phyloP scores from a whole-genome alignment of 2,113 vertebrate species.

The Eonycteris spelaea region DNA sequence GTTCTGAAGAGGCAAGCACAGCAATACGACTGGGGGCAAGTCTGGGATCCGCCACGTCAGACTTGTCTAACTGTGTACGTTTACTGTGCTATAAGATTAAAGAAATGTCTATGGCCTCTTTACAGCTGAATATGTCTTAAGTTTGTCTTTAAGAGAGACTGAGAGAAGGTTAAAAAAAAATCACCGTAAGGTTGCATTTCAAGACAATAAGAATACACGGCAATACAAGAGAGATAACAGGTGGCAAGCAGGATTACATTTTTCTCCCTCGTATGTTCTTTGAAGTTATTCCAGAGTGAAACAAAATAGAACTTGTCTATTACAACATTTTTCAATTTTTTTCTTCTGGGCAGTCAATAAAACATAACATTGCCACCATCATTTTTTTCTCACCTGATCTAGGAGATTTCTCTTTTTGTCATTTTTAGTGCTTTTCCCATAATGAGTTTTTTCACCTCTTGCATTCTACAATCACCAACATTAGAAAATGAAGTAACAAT shows the following conservation, averaged over 20 bases:
- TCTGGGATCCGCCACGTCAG: neutral
- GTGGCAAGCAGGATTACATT: neutral
- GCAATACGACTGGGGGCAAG: too few relatives aligned
- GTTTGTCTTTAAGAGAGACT: conserved; percentile 20
- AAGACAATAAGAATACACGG: conserved; percentile 9
- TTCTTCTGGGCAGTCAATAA: neutral
- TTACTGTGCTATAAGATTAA: neutral
- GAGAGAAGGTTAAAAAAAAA: neutral
- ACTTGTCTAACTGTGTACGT: neutral
- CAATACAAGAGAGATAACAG: neutral
- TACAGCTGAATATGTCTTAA: neutral
- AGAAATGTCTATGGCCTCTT: neutral
- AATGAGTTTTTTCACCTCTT: neutral
- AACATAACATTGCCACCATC: neutral
- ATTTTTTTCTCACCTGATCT: neutral
- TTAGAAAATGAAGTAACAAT: neutral
- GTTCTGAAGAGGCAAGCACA: neutral
- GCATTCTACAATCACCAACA: neutral
- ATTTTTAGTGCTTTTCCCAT: neutral
- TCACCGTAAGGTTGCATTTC: neutral
- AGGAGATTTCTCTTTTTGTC: neutral
- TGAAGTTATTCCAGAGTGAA: neutral
- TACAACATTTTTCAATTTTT: neutral
- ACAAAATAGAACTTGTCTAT: neutral
- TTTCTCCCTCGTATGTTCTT: neutral